Conservation (phyloP, 1,140 invertebrate genomes). For the Tetramorium alpestre region DNA sequence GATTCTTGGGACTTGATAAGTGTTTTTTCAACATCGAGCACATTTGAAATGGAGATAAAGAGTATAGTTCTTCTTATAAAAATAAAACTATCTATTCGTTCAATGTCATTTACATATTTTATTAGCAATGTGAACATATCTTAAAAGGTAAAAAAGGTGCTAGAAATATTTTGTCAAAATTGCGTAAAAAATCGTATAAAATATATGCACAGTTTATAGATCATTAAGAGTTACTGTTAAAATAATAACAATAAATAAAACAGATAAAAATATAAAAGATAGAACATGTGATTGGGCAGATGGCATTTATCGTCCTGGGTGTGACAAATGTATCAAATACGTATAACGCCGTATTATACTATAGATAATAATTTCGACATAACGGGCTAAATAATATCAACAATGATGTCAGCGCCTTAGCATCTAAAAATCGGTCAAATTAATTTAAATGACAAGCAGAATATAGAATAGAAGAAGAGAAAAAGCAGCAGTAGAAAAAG, state of each 20-base stretch:
- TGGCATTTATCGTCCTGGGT: slow-evolving; percentile 36
- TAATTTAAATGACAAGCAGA: slow-evolving; percentile 21
- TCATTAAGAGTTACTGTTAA: not conserved
- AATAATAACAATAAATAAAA: not conserved
- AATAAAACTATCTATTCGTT: not conserved
- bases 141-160: not conserved
- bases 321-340: not conserved
- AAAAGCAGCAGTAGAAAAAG: slow-evolving; percentile 51
- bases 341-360: not conserved
- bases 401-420: slow-evolving; percentile 29
- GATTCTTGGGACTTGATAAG: not conserved
- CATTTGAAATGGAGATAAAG: not conserved
- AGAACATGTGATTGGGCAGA: not conserved
- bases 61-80: not conserved
- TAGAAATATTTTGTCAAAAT: not conserved
- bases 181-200: not conserved
- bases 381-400: not conserved
- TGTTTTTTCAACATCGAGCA: not conserved
- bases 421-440: slow-evolving; percentile 16
- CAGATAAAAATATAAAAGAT: not conserved
- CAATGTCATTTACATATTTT: slow-evolving; percentile 12
- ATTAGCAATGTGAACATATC: not conserved
- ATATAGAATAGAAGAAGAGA: slow-evolving; percentile 50
- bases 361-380: slow-evolving; percentile 7
- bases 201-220: not conserved